Conservation (phyloP, 30 jellyfish, hydroid and myxozoan species). For the Chironex yamaguchii region DNA sequence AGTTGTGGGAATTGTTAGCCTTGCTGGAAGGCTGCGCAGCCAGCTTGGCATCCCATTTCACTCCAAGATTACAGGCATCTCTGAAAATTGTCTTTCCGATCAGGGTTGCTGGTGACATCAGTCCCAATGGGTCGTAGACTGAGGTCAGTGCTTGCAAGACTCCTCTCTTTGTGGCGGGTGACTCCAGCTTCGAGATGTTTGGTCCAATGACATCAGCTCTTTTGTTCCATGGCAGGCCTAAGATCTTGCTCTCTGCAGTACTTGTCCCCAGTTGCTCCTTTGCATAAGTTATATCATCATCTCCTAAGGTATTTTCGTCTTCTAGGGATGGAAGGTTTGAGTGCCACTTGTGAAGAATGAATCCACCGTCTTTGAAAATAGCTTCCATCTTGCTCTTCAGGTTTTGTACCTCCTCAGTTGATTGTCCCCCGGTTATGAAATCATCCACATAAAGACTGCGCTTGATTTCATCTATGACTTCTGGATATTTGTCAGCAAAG, state of each 20-base stretch:
- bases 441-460: conserved; percentile 75
- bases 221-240: conserved; percentile 41
- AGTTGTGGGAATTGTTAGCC: conserved; percentile 28
- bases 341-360: conserved; percentile 76
- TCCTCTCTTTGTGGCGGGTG: too few relatives aligned
- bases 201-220: too few relatives aligned
- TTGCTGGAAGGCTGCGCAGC: conserved; percentile 30
- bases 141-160: too few relatives aligned
- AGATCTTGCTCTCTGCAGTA: not conserved
- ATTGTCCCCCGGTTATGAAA: conserved; percentile 58
- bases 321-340: conserved; percentile 48
- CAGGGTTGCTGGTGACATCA: too few relatives aligned
- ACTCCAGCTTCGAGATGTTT: too few relatives aligned
- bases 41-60: too few relatives aligned
- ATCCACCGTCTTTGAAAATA: conserved; percentile 57
- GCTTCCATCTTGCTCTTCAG: conserved; percentile 26
- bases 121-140: too few relatives aligned
- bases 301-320: not conserved
- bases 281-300: not conserved
- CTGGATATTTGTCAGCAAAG: not conserved
- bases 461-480: conserved; percentile 31
- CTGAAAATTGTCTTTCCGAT: too few relatives aligned
- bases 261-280: not conserved
- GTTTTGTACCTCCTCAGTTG: conserved; percentile 17
- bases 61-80: too few relatives aligned